Conservation (phyloP, 2,888 invertebrate species). For the Apeira syringaria region DNA sequence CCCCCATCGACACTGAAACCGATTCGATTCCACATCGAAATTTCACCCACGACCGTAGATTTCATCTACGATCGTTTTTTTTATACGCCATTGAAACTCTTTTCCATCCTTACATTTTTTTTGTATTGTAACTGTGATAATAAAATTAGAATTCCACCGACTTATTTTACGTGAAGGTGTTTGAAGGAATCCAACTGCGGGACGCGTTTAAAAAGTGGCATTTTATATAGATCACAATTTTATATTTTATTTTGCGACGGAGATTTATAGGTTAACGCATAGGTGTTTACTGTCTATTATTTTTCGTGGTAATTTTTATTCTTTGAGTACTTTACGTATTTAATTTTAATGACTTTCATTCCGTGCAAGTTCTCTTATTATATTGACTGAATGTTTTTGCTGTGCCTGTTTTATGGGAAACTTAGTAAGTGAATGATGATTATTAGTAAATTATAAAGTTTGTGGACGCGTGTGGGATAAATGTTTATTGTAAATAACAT, state of each 20-base stretch:
- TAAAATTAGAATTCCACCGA: conserved; percentile 81
- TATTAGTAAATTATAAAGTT: conserved; percentile 30
- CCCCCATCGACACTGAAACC: conserved; percentile 48
- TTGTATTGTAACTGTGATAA: conserved; percentile 82
- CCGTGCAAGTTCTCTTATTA: conserved; percentile 70
- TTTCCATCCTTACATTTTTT: conserved; percentile 69
- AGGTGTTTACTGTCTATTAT: conserved; percentile 50
- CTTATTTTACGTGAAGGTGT: conserved; percentile 65
- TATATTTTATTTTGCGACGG: conserved; percentile 68
- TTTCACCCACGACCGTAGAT: conserved; percentile 68
- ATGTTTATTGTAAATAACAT: conserved; percentile 50
- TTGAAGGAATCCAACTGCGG: conserved; percentile 78
- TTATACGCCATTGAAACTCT: conserved; percentile 49
- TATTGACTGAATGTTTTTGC: conserved; percentile 71
- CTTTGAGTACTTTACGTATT: conserved; percentile 77
- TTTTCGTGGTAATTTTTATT: conserved; percentile 65
- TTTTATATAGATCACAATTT: conserved; percentile 73
- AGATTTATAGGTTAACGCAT: conserved; percentile 59
- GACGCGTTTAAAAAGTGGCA: conserved; percentile 47
- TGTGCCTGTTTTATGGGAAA: conserved; percentile 58
- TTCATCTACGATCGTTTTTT: conserved; percentile 69
- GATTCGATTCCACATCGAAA: conserved; percentile 28
- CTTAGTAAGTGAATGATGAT: conserved; percentile 34
- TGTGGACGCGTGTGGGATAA: conserved; percentile 40
- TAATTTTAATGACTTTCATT: conserved; percentile 77